Evolutionary conservation across 2,113 vertebrate genomes (phyloP).

Genomic region (Brienomyrus longianalis): DNA sequence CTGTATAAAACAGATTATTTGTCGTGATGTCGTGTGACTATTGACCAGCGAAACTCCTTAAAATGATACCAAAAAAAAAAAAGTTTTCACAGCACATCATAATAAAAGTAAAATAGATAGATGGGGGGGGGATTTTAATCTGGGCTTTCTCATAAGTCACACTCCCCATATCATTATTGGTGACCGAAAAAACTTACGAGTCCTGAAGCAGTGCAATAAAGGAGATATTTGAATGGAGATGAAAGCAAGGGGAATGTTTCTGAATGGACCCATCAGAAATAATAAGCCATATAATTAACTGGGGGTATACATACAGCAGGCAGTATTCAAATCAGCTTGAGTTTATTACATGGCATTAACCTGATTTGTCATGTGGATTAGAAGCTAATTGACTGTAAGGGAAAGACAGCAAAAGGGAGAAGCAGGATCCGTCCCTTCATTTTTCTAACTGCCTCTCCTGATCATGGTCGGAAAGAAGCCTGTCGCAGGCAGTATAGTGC

Average conservation of each 20-base stretch:
- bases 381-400: background rate
- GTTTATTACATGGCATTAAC: constrained; percentile 36
- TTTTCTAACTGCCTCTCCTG: background rate
- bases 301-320: constrained; percentile 20
- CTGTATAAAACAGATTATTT: background rate
- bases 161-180: constrained; percentile 9
- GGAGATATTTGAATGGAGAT: constrained; percentile 4
- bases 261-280: constrained; percentile 25
- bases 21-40: background rate
- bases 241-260: constrained; percentile 9
- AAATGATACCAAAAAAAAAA: background rate
- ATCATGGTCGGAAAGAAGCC: background rate
- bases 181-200: constrained; percentile 13
- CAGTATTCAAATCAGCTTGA: constrained; percentile 24
- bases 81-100: background rate
- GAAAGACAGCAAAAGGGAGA: background rate
- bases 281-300: constrained; percentile 35
- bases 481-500: background rate
- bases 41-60: background rate
- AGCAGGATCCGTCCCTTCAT: background rate
- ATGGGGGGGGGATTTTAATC: background rate
- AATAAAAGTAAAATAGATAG: background rate
- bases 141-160: background rate
- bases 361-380: constrained; percentile 13
- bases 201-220: constrained; percentile 21